A percentile compares a stretch with the other conserved stretches of the same genome.
Conservation (phyloP, 2,113 vertebrate species). For the Tringa solitaria region DNA sequence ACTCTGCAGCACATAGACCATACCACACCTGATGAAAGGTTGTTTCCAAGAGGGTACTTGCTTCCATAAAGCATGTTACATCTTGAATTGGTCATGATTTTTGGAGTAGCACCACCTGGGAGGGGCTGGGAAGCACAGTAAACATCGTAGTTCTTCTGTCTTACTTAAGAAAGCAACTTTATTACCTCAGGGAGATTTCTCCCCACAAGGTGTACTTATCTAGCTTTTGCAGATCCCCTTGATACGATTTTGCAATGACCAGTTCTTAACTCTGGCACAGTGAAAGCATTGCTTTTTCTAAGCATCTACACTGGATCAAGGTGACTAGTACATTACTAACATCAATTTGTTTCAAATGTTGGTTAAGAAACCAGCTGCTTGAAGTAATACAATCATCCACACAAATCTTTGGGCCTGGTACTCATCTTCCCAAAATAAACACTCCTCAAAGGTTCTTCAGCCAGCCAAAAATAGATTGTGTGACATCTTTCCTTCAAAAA, state of each 20-base stretch:
- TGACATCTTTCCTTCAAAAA: background rate
- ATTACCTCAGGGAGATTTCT: background rate
- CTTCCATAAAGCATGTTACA: background rate
- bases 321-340: background rate
- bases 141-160: background rate
- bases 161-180: background rate
- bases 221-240: background rate
- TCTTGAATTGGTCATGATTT: background rate
- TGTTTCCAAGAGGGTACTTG: background rate
- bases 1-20: background rate
- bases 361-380: background rate
- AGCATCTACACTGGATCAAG: background rate
- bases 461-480: background rate
- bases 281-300: background rate
- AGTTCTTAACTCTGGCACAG: background rate
- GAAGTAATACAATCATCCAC: background rate
- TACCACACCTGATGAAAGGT: background rate
- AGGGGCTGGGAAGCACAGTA: background rate
- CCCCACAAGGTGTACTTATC: background rate
- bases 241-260: background rate
- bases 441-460: background rate
- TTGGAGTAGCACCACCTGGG: background rate
- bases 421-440: background rate
- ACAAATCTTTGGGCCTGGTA: background rate
- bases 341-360: background rate